Evolutionary conservation across 2,113 vertebrate species (phyloP).

Genomic region (Sturnus vulgaris): DNA sequence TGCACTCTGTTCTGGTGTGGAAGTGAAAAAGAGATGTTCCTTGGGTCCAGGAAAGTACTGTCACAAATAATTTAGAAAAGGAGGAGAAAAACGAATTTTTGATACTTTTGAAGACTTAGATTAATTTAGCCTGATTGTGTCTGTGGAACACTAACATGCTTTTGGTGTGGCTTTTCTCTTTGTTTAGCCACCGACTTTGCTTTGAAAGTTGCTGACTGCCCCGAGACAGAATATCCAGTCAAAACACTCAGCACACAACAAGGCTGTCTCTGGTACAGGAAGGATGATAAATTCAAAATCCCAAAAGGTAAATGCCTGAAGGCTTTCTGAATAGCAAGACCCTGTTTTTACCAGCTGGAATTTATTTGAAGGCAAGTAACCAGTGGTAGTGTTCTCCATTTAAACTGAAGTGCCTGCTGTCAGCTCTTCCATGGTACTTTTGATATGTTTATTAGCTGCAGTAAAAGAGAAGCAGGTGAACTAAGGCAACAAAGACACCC

Average conservation of each 20-base stretch:
- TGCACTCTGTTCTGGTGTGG: neutral
- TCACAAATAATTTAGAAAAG: neutral
- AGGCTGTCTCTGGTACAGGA: conserved; percentile 94
- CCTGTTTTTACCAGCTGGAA: neutral
- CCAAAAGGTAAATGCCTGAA: conserved; percentile 84
- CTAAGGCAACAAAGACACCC: neutral
- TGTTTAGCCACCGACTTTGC: conserved; percentile 88
- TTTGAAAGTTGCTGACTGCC: conserved; percentile 87
- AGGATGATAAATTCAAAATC: conserved; percentile 96
- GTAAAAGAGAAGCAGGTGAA: neutral
- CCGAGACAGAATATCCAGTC: conserved; percentile 87
- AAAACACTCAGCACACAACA: conserved; percentile 78
- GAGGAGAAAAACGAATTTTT: neutral
- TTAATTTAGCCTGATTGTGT: neutral
- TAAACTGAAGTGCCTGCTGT: neutral
- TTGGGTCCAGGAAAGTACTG: neutral
- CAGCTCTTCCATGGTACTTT: neutral
- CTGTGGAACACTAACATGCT: neutral
- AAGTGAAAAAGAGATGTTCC: neutral
- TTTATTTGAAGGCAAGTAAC: neutral
- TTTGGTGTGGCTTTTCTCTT: neutral
- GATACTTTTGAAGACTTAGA: neutral
- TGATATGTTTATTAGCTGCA: neutral
- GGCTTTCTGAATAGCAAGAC: neutral
- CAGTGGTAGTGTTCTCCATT: neutral